phyloP scores from a whole-genome alignment of 2,797 vertebrate species.

The Lindbergichthys nudifrons region DNA sequence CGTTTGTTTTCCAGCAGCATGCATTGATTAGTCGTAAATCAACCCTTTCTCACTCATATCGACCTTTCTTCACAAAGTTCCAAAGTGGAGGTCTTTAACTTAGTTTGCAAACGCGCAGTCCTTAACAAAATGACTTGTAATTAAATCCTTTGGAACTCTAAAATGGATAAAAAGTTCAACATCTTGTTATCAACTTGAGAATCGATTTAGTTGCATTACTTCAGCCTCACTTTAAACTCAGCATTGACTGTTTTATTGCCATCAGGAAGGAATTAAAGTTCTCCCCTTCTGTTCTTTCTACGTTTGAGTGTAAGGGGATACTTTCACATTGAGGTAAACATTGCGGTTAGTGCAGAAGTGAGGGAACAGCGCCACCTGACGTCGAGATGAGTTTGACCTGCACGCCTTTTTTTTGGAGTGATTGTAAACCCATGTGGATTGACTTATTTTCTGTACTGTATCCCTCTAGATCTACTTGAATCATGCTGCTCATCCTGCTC shows the following conservation, averaged over 20 bases:
- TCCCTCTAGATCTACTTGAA: slow-evolving; percentile 74
- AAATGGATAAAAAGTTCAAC: slow-evolving; percentile 13
- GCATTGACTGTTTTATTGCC: neutral
- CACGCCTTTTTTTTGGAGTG: neutral
- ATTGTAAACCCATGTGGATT: slow-evolving; percentile 15
- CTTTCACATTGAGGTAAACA: slow-evolving; percentile 77
- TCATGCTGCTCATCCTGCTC: slow-evolving; percentile 94
- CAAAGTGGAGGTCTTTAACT: neutral
- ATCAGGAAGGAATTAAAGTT: slow-evolving; percentile 42
- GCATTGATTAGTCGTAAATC: slow-evolving; percentile 20
- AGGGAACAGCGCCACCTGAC: slow-evolving; percentile 64
- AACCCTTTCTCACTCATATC: neutral
- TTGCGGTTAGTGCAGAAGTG: slow-evolving; percentile 59
- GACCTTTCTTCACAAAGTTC: neutral
- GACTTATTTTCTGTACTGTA: slow-evolving; percentile 13
- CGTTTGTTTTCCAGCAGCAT: slow-evolving; percentile 53
- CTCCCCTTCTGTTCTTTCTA: slow-evolving; percentile 29
- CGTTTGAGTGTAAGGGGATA: slow-evolving; percentile 66
- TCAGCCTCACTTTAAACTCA: neutral
- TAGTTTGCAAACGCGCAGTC: neutral
- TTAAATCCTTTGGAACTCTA: slow-evolving; percentile 1
- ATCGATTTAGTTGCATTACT: neutral
- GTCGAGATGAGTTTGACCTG: slow-evolving; percentile 5
- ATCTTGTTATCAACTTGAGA: neutral
- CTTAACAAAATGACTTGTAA: neutral